Base-by-base conservation (phyloP, 2,113 vertebrate genomes). In the Hippocampus comes region DNA sequence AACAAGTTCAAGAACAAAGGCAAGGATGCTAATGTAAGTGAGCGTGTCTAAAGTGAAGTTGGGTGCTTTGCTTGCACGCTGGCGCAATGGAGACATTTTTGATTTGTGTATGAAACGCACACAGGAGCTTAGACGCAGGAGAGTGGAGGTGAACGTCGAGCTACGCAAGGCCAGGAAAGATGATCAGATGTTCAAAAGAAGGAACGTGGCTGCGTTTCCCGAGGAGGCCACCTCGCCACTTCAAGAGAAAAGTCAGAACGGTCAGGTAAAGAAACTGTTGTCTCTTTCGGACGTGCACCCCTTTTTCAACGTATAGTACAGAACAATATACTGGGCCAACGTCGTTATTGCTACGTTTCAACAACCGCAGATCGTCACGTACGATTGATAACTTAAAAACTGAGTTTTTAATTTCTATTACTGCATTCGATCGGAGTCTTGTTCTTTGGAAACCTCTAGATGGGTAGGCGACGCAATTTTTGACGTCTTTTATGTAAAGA, bases 1-100 rank as follows among this genome's bases (percentile, higher is more conserved):
- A 96, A 88, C 84, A 92, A 94, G 75, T 99, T 99, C 90, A 99
- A 99, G 91, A 97, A 99, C 91, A 98, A 98, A 91, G 97, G 97
- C 27, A 98, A 94, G 84, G 97, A 99, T 75, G 92, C 89, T 1
- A 87, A 70, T 42, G 81, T 90, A 64, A 78, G 72, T 84, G 8
- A 18, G 5, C 4, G 5, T 6, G 42, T 8, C 4, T 30, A 61
- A 61, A 18, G 59, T 61, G 15, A 61, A 61, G 10, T 59, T 21
- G 64, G 12, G 18, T 25, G 30, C 6, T 41, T 4, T 15, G 5
- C 12, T 38, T 12, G 18, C 14, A 11, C 67, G 6, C 21, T 55
- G 23, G 64, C 42, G n/a, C 25, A 8, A 11, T 20, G 8, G 23
- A 27, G 14, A 42, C 14, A 20, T 25, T 8, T 56, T 21, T 23